Evolutionary conservation across 2,113 vertebrate species (phyloP), one percentile per base, ranked within the genome.

Genomic region (Apteryx owenii): DNA sequence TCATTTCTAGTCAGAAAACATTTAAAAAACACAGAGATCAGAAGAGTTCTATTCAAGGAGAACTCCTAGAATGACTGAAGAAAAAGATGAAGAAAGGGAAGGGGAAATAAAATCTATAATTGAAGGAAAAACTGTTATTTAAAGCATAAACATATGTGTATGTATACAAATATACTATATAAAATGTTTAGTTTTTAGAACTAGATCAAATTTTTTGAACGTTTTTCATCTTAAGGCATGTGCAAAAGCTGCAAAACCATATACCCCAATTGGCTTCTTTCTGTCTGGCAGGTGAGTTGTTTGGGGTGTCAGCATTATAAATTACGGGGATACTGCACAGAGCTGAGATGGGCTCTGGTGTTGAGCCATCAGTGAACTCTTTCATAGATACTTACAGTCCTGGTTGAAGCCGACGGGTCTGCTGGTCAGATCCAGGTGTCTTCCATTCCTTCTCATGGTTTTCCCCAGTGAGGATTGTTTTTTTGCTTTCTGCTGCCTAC

Each of bases 361-460:
- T 85, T 91, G 62, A 36, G 71, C 44, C 66, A 70, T 77, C 94
- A 82, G 14, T 40, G 61, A 87, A 44, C 9, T 77, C 66, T 73
- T 76, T 1, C 2, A n/a, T 20, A 73, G 84, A 54, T 62, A 91
- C 79, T 69, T 89, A 64, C 3, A 7, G 48, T 69, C 33, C 40
- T 89, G 36, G 13, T 54, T 76, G 53, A 96, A 91, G 10, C 77
- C 54, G 65, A 76, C 29, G 77, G 78, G 86, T 60, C 48, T 66
- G 18, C 71, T 92, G 75, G 66, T 91, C 53, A 70, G 58, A 80
- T 79, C 22, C 44, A 53, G 78, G 44, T 31, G 26, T 50, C 70
- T 96, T 95, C 58, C 25, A 72, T 94, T 77, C 69, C 90, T 92
- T 91, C 69, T 87, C 66, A 91, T 70, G 48, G 66, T 80, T 94